phyloP scores from a whole-genome alignment of 1,140 invertebrate genomes.

The Musca vetustissima region DNA sequence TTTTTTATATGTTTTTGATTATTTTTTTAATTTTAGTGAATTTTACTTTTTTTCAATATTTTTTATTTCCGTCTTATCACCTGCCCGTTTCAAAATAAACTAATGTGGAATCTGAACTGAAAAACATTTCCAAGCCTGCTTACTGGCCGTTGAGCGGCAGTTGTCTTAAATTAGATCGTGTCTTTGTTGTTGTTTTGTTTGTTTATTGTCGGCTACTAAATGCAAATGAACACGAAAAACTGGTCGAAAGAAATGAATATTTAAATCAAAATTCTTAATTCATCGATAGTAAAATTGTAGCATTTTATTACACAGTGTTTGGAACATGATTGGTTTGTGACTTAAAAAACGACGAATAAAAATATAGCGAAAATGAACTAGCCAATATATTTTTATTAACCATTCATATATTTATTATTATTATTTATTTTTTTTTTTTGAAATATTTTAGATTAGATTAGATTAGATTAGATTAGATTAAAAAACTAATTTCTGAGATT shows the following conservation, averaged over 20 bases:
- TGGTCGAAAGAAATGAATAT: conserved; percentile 9
- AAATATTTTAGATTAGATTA: too few species aligned
- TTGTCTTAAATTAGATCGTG: too few species aligned
- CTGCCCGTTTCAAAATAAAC: not conserved
- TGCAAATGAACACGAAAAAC: conserved; percentile 26
- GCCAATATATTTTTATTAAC: too few species aligned
- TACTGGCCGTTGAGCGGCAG: not conserved
- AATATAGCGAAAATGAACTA: too few species aligned
- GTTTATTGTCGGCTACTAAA: conserved; percentile 4
- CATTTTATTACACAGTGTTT: not conserved
- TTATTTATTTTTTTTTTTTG: too few species aligned
- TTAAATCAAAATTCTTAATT: not conserved
- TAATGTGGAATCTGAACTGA: not conserved
- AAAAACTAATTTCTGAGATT: too few species aligned
- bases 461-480: too few species aligned
- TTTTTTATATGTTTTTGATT: not conserved
- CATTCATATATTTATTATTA: too few species aligned
- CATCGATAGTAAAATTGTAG: not conserved
- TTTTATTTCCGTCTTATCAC: conserved; percentile 4
- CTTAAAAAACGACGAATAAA: too few species aligned
- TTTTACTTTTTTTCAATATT: not conserved
- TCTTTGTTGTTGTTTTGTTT: conserved; percentile 9
- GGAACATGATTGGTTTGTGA: too few species aligned
- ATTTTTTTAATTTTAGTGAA: not conserved
- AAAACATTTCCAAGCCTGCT: not conserved